Conservation (phyloP, 2,113 vertebrate species). For the Daphoenositta chrysoptera region DNA sequence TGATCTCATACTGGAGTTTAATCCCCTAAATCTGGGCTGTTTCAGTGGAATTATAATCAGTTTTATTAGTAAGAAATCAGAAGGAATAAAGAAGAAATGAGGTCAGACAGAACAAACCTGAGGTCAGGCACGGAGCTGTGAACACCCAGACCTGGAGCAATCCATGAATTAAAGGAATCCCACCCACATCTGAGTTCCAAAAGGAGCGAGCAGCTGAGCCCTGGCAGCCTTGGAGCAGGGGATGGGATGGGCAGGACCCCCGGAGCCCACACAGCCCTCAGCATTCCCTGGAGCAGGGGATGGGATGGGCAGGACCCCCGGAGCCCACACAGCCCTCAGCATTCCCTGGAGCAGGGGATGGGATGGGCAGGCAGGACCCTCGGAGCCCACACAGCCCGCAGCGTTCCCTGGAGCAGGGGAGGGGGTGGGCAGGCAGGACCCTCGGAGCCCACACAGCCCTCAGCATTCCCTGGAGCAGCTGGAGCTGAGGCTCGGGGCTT, state of each 20-base stretch:
- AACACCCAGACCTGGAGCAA: background rate
- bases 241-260: too few relatives aligned
- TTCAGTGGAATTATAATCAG: background rate
- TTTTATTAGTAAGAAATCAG: background rate
- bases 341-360: background rate
- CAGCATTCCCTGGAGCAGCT: background rate
- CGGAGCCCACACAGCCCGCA: too few relatives aligned
- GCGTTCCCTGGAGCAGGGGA: background rate
- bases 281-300: background rate
- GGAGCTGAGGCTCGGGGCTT: background rate
- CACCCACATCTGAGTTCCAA: accelerated
- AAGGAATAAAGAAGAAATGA: background rate
- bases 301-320: too few relatives aligned
- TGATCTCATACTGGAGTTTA: background rate
- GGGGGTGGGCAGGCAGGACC: too few relatives aligned
- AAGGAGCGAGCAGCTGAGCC: background rate
- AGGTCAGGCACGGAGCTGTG: background rate
- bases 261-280: too few relatives aligned
- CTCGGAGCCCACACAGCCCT: too few relatives aligned
- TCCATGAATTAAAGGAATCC: accelerated
- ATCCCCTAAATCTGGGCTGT: background rate
- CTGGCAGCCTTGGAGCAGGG: background rate
- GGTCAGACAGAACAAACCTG: background rate
- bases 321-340: too few relatives aligned
- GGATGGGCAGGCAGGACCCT: too few relatives aligned